Base-by-base conservation (phyloP, 2,888 invertebrate genomes). In the Brenthis ino region DNA sequence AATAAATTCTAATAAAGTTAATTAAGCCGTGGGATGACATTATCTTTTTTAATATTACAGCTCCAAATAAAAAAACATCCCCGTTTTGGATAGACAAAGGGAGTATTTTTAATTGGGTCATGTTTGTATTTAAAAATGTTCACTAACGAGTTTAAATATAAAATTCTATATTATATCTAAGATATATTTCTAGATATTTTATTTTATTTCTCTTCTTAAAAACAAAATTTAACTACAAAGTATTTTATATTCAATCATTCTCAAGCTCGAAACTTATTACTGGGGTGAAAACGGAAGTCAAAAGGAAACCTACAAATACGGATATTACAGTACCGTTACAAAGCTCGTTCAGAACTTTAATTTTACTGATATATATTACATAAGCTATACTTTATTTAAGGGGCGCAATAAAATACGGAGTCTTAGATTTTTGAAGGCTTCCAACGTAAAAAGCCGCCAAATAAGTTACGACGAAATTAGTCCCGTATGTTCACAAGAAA, bases 1-100 rank as follows among this genome's bases (percentile, higher is more conserved):
- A 89, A 89, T 89, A 91, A 90, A 91, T 91, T 91, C 86, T 86
- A 91, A 90, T 91, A 87, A 90, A 89, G 82, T 91, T 92, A 91
- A 92, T 91, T 89, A 92, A 91, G 86, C 83, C 82, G 80, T 89
- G 81, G 82, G 79, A 79, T 77, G 82, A 85, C 80, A 87, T 88
- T 91, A 91, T 91, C 91, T 89, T 80, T 77, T 83, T 85, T 82
- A 87, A 69, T 88, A 86, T 80, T 86, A 82, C 80, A 81, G 81
- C 63, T 68, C 58, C 58, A 51, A 72, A 73, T 70, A 65, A 70
- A 67, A 70, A 63, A 57, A 20, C 50, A 53, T 54, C 55, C 56
- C 53, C 60, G 37, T 55, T 57, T 58, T 37, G 61, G 60, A 72
- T 68, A 61, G 65, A 69, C 69, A 65, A 68, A 67, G 56, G 68